These are phyloP conservation scores for Heterocephalus glaber DNA, from an alignment of 2,113 vertebrate genomes.

Conservation along the genomic window DNA sequence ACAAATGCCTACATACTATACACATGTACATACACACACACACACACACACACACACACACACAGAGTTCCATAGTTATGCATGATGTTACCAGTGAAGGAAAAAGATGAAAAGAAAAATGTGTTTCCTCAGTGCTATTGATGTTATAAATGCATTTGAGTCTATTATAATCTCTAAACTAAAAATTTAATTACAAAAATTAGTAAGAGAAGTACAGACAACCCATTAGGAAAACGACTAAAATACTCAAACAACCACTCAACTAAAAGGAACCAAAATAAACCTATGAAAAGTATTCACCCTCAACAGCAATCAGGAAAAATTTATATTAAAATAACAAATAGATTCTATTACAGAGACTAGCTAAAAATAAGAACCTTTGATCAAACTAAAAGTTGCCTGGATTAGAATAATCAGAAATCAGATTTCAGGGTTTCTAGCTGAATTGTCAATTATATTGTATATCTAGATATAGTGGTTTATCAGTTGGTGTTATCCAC, in stretches of 20 bases:
- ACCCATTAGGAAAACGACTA: not conserved
- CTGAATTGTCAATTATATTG: not conserved
- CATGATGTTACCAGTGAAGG: not conserved
- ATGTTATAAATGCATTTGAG: not conserved
- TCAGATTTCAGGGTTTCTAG: slow-evolving; percentile 1
- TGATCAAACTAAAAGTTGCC: slow-evolving; percentile 19
- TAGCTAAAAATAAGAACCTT: slow-evolving; percentile 19
- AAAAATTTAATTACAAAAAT: slow-evolving; percentile 24
- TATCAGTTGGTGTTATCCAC: not conserved
- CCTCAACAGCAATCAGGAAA: not conserved
- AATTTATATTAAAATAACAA: slow-evolving; percentile 42
- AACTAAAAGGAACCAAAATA: not conserved
- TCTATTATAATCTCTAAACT: not conserved
- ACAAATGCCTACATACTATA: accelerated
- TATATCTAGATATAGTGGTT: not conserved
- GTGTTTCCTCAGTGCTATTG: not conserved
- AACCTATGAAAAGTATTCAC: slow-evolving; percentile 24
- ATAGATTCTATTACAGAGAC: not conserved
- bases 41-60: not conserved
- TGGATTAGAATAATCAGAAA: not conserved
- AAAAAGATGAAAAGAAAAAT: not conserved
- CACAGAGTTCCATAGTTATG: not conserved
- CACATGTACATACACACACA: not conserved
- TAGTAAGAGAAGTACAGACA: not conserved
- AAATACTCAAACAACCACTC: not conserved